Evolutionary conservation across 2,888 invertebrate genomes (phyloP), one percentile per base, ranked within the genome.

Genomic region (Pecten maximus): DNA sequence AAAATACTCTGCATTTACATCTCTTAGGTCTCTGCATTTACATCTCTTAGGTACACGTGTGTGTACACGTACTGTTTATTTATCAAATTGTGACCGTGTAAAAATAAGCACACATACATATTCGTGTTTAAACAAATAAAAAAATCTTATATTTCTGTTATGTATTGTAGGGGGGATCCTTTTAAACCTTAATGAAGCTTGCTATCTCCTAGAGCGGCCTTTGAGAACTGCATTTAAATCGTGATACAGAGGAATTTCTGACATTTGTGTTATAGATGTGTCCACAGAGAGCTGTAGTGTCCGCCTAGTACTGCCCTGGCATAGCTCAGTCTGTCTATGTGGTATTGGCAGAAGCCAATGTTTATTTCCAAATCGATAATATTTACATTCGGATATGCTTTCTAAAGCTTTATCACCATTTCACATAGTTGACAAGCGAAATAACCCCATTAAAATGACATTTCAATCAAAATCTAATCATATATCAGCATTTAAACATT

Each of bases 381-480:
- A 74, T 74, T 74, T 74, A 74, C 35, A 28, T 8, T 35, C 12
- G 74, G 35, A 19, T 74, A 12, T 74, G 35, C 74, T 28, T 1
- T 74, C 28, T 23, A 35, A 35, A 74, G 74, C 74, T 35, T 74
- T 74, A 74, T 74, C 74, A 74, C 3, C 35, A 28, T 35, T 74
- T 74, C 74, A 2, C 74, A 74, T 28, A 35, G 74, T 35, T 74
- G 28, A 28, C 74, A 74, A 74, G 35, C 28, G 28, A 15, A 35
- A 35, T 28, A 12, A 74, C 74, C 0, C 23, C 74, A 74, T 35
- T 74, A 8, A 35, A 35, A 10, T 74, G 2, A 28, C 15, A 74
- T 74, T 74, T 74, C 35, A 74, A 74, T 74, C 74, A 35, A 74
- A 74, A 74, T 74, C 35, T 35, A 74, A 74, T 74, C 23, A 74